Base-by-base conservation (phyloP, 2,888 invertebrate genomes). In the Scaptomyza caliginosa region DNA sequence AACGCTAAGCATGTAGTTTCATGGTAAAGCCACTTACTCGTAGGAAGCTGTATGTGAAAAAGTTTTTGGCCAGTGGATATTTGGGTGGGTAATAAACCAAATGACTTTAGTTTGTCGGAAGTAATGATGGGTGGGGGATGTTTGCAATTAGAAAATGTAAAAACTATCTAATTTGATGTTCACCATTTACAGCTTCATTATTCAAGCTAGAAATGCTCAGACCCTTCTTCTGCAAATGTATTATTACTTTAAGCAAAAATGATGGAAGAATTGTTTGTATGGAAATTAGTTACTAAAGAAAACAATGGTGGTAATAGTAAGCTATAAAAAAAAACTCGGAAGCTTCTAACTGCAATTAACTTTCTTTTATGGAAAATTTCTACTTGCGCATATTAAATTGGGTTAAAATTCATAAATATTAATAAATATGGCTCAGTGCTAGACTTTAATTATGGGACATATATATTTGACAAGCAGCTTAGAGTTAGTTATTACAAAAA, bases 51-150 rank as follows among this genome's bases (percentile, higher is more conserved):
- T 28, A 42, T 60, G 74, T 46, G 70, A 74, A 75, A 75, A 51
- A 19, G n/a, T 54, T 51, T 54, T 30, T 24, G 38, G 39, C 34
- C 68, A 54, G 62, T 71, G 49, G 68, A 46, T 49, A 23, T 46
- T 32, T 28, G 43, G 48, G 52, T 54, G 52, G 62, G 55, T 68
- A 62, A 68, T 62, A 58, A 60, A 21, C 11, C 3, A 51, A 50
- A 69, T 74, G 39, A 51, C 51, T 32, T 63, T 51, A 55, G 57
- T 17, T 17, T 58, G 64, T 70, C 71, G 71, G 71, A 74, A 69
- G 70, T 59, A 69, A 49, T 58, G 36, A 51, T 72, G 39, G 38
- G 40, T n/a, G 38, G 50, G 43, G 21, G 19, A 49, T 30, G 38
- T 19, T 39, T 30, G 17, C 38, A 49, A 49, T 56, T 39, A 54